phyloP scores from a whole-genome alignment of 2,113 vertebrate species.

The Chionodraco myersi region DNA sequence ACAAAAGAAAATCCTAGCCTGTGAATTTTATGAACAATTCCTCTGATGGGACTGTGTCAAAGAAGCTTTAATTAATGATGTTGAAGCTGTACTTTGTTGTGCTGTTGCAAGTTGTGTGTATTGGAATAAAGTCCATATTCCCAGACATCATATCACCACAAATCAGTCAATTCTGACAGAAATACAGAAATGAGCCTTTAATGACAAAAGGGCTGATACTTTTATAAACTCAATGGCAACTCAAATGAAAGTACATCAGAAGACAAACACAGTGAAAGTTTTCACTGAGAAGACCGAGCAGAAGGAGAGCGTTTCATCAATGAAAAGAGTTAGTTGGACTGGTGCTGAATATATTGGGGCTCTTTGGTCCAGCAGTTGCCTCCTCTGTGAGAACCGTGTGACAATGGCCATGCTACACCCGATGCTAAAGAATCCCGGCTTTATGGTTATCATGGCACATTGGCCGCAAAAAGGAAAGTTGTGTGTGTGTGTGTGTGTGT shows the following conservation, averaged over 20 bases:
- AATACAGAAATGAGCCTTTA: slow-evolving; percentile 13
- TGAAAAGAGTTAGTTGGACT: slow-evolving; percentile 51
- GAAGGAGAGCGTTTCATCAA: slow-evolving; percentile 48
- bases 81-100: slow-evolving; percentile 4
- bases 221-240: not conserved
- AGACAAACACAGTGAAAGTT: slow-evolving; percentile 13
- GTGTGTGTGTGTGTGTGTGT: slow-evolving; percentile 31
- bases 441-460: slow-evolving; percentile 82
- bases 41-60: not conserved
- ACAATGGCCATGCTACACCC: slow-evolving; percentile 74
- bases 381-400: slow-evolving; percentile 71
- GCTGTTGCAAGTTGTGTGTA: slow-evolving; percentile 20
- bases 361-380: slow-evolving; percentile 49
- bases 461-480: slow-evolving; percentile 69
- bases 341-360: slow-evolving; percentile 46
- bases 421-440: slow-evolving; percentile 71
- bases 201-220: slow-evolving; percentile 24
- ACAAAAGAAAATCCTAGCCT: not conserved
- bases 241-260: slow-evolving; percentile 10
- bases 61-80: not conserved
- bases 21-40: not conserved
- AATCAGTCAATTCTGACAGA: slow-evolving; percentile 14
- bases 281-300: slow-evolving; percentile 22
- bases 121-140: not conserved
- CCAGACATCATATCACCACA: not conserved